These are phyloP conservation scores for Sebastiscus albofasciatus DNA, from an alignment of 2,797 vertebrate genomes.

Conservation along the genomic window DNA sequence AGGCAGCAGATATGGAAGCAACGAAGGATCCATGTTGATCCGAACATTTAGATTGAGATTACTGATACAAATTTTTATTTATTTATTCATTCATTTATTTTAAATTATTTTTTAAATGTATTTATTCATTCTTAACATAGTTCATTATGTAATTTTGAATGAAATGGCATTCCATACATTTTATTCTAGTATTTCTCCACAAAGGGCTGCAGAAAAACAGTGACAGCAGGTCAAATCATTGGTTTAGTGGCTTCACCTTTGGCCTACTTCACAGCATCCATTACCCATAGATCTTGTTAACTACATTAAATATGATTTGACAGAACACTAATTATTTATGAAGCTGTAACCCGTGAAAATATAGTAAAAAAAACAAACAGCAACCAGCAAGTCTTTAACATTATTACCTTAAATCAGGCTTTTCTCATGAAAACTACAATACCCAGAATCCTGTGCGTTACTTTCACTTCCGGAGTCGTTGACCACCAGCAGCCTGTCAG, in stretches of 20 bases:
- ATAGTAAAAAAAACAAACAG: background rate
- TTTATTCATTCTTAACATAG: too few species aligned
- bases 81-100: too few species aligned
- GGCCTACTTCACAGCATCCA: background rate
- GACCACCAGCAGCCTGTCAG: background rate
- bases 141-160: too few species aligned
- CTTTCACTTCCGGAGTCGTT: slow-evolving; percentile 48
- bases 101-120: too few species aligned
- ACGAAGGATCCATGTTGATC: too few species aligned
- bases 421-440: slow-evolving; percentile 29
- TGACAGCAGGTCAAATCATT: background rate
- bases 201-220: background rate
- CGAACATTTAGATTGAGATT: too few species aligned
- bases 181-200: background rate
- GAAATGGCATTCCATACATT: background rate
- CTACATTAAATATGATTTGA: background rate
- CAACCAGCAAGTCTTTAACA: accelerated
- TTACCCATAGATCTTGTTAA: slow-evolving; percentile 6
- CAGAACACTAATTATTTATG: background rate
- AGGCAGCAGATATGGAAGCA: too few species aligned
- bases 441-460: slow-evolving; percentile 42
- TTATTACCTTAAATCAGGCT: accelerated
- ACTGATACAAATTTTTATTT: too few species aligned
- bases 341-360: accelerated
- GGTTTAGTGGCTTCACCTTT: background rate